Conservation (phyloP, 2,888 invertebrate species). For the Mystacides longicornis region DNA sequence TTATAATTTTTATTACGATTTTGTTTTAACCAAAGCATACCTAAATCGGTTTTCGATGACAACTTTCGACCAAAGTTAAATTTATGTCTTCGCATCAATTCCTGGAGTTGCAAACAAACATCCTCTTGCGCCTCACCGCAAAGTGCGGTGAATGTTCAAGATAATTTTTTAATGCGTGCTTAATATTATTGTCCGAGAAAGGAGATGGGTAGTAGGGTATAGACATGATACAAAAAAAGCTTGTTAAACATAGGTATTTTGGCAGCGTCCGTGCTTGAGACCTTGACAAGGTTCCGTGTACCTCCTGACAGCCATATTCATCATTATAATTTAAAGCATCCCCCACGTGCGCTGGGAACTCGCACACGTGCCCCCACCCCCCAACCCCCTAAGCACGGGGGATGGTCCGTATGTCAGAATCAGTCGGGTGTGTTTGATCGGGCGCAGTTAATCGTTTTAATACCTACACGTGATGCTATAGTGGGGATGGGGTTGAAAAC, state of each 20-base stretch:
- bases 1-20: too few species aligned
- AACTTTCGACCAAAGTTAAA: too few species aligned
- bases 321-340: constrained; percentile 11
- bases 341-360: constrained; percentile 9
- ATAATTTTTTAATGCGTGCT: not conserved
- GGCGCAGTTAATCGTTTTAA: constrained; percentile 14
- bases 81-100: too few species aligned
- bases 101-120: too few species aligned
- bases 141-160: not conserved
- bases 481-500: too few species aligned
- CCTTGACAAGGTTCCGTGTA: constrained; percentile 9
- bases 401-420: constrained; percentile 11
- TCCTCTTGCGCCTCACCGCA: too few species aligned
- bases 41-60: too few species aligned
- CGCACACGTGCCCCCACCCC: constrained; percentile 10
- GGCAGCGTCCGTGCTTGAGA: too few species aligned
- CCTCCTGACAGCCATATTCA: constrained; percentile 14
- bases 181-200: not conserved
- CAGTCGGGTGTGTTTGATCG: constrained; percentile 16
- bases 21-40: too few species aligned
- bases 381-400: not conserved
- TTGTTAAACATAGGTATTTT: too few species aligned
- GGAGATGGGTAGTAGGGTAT: too few species aligned
- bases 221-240: too few species aligned
- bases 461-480: constrained; percentile 9